A percentile compares a stretch with the other conserved stretches of the same genome.
Evolutionary conservation across 2,888 invertebrate genomes (phyloP).

Genomic region (Nymphalis c-album): DNA sequence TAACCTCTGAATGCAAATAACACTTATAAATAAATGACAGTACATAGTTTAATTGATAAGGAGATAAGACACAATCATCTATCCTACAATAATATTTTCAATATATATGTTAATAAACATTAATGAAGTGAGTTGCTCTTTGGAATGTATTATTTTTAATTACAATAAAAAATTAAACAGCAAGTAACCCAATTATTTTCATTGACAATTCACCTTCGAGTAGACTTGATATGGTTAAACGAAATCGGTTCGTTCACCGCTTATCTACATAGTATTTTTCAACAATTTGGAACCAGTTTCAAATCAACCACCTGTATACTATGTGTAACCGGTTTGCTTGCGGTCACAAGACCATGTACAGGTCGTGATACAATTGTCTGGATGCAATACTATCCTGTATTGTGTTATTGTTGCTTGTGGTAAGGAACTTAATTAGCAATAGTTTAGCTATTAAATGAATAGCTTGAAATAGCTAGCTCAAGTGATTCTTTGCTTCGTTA

Average conservation of each 20-base stretch:
- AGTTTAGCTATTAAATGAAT: too few species aligned
- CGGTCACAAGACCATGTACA: constrained; percentile 64
- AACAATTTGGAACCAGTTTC: constrained; percentile 68
- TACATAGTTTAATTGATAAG: too few species aligned
- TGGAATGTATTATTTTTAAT: neutral
- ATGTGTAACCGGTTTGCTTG: constrained; percentile 59
- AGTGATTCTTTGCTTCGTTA: neutral
- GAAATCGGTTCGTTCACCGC: constrained; percentile 47
- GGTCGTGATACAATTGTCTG: constrained; percentile 60
- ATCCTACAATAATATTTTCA: too few species aligned
- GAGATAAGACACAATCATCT: too few species aligned
- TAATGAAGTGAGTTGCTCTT: neutral
- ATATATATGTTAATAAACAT: neutral
- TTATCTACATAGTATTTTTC: constrained; percentile 48
- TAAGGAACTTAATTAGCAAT: too few species aligned
- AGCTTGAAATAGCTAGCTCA: neutral
- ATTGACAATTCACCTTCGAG: constrained; percentile 25
- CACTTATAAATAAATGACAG: too few species aligned
- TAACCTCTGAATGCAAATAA: too few species aligned
- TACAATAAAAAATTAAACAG: neutral
- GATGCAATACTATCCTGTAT: constrained; percentile 25
- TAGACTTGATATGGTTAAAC: constrained; percentile 35
- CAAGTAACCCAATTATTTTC: constrained; percentile 14
- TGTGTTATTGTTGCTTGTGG: constrained; percentile 1
- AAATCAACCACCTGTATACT: constrained; percentile 65